Conservation (phyloP, 2,113 vertebrate species). For the Gambusia holbrooki region DNA sequence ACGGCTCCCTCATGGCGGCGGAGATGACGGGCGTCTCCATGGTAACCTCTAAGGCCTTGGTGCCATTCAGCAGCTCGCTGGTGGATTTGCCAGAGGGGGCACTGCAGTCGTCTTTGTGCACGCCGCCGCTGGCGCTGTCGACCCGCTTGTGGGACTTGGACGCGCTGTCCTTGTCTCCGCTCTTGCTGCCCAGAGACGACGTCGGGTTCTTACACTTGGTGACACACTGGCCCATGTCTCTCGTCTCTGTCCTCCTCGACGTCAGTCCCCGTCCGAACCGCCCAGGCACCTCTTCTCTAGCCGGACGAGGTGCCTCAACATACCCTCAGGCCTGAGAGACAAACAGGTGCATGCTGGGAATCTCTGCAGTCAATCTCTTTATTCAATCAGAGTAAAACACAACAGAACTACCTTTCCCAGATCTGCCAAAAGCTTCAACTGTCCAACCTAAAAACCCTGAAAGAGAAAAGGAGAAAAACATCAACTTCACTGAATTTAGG, state of each 20-base stretch:
- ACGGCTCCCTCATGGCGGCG: slow-evolving; percentile 78
- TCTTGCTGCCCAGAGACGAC: slow-evolving; percentile 98
- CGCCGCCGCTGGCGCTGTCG: slow-evolving; percentile 77
- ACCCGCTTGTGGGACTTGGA: slow-evolving; percentile 91
- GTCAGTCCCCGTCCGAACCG: slow-evolving; percentile 82
- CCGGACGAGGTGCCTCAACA: slow-evolving; percentile 86
- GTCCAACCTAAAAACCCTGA: slow-evolving; percentile 40
- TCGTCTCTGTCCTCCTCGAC: slow-evolving; percentile 72
- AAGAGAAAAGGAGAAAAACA: background rate
- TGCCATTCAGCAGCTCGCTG: slow-evolving; percentile 93
- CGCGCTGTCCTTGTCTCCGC: slow-evolving; percentile 91
- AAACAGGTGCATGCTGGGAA: background rate
- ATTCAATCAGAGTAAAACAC: too few relatives aligned
- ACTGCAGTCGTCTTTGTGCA: slow-evolving; percentile 87
- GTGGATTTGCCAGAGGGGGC: slow-evolving; percentile 82
- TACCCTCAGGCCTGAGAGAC: slow-evolving; percentile 81
- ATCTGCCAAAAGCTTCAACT: slow-evolving; percentile 36
- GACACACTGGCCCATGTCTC: slow-evolving; percentile 99
- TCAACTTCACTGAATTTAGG: background rate
- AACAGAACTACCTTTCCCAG: slow-evolving; percentile 49
- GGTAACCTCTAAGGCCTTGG: slow-evolving; percentile 87
- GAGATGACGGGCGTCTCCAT: slow-evolving; percentile 83
- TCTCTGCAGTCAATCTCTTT: too few relatives aligned
- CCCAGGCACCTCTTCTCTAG: slow-evolving; percentile 83
- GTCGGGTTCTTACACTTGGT: slow-evolving; percentile 99